Conservation (phyloP, 1,140 invertebrate genomes). For the Teleogryllus occipitalis region DNA sequence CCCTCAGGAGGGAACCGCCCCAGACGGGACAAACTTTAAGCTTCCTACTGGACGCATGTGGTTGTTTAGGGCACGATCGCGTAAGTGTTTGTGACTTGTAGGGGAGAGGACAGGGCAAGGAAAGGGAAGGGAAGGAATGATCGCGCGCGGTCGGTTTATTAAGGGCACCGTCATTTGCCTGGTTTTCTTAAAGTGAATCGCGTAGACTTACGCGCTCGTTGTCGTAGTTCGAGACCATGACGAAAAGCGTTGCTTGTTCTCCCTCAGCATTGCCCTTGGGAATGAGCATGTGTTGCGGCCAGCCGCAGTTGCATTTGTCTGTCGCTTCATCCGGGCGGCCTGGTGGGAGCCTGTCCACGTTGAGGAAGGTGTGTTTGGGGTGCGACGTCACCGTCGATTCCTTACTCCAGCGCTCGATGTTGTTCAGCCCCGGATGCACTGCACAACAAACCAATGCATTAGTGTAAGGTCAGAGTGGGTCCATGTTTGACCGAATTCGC, state of each 20-base stretch:
- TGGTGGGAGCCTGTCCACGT: constrained; percentile 38
- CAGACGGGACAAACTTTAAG: too few relatives aligned
- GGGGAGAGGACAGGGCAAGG: too few relatives aligned
- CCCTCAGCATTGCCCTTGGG: constrained; percentile 37
- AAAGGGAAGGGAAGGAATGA: too few relatives aligned
- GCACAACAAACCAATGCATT: background rate
- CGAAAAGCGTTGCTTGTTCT: constrained; percentile 37
- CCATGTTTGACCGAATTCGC: too few relatives aligned
- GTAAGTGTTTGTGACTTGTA: too few relatives aligned
- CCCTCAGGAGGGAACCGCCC: too few relatives aligned
- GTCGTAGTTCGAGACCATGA: constrained; percentile 41
- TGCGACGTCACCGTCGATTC: constrained; percentile 57
- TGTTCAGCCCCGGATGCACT: constrained; percentile 48
- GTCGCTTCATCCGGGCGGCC: constrained; percentile 32
- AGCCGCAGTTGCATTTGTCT: constrained; percentile 52
- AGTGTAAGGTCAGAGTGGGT: too few relatives aligned
- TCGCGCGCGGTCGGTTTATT: too few relatives aligned
- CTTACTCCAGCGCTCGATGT: constrained; percentile 42
- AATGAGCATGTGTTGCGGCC: constrained; percentile 44
- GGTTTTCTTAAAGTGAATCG: too few relatives aligned
- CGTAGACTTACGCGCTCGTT: constrained; percentile 30
- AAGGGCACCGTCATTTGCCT: too few relatives aligned
- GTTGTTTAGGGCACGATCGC: too few relatives aligned
- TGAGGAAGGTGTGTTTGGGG: constrained; percentile 52
- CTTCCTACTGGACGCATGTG: too few relatives aligned